Base-by-base conservation (phyloP, 2,797 vertebrate species). In the Rousettus madagascariensis region DNA sequence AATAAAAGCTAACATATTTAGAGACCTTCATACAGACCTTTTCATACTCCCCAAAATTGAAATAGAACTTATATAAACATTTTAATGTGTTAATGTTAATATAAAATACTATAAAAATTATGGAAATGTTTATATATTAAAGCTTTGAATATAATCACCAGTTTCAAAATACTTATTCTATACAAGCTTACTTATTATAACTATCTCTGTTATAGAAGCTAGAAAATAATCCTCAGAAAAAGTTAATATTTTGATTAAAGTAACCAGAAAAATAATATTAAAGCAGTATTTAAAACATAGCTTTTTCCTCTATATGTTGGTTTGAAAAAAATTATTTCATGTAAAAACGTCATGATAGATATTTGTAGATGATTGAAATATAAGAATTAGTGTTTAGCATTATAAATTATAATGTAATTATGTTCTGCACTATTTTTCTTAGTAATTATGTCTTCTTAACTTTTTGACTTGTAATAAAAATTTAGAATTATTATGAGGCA, bases 311-410 rank as follows among this genome's bases (percentile, higher is more conserved):
- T 89, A 91, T 91, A 88, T 80, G 91, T 43, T 66, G 28, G 1
- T 75, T n/a, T 90, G 61, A 53, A 86, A 83, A 65, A 16, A 5
- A 36, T 51, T 79, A 17, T 53, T 43, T 19, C 22, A 53, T 10
- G 17, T 78, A 43, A 75, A 94, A 90, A 38, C 15, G 65, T 61
- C 26, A 79, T 0, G 9, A 28, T 82, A 87, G 8, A 68, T 78
- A 83, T 59, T 86, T 83, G 12, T 66, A 96, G 24, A 26, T 79
- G 77, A 36, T 30, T 94, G 61, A 89, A 90, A 86, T 78, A 68
- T 22, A 89, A 93, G 8, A 78, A 65, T 16, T 75, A 59, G 41
- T 72, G 30, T 30, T 87, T 16, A 71, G 41, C 3, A 33, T 66
- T 59, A 68, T n/a, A 55, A 75, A 68, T 33, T 57, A n/a, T 63